Percentiles rank a stretch among this genome's conserved stretches.
These are phyloP conservation scores for Protonemura montana DNA, from an alignment of 2,888 invertebrate species.

Conservation along the genomic window DNA sequence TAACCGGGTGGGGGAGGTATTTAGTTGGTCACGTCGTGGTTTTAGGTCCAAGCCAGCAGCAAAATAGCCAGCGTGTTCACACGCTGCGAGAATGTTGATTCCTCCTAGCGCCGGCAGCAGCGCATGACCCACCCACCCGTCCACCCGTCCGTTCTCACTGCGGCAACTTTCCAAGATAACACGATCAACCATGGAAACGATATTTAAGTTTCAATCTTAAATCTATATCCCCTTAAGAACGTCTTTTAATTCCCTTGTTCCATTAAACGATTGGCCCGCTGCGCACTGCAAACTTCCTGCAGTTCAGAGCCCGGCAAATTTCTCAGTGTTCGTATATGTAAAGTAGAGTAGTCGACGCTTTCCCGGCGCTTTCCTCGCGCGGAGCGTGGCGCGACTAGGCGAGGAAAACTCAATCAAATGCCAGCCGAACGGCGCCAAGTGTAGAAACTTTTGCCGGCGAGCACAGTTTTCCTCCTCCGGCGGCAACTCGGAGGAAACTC, in stretches of 20 bases:
- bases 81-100: background rate
- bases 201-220: conserved; percentile 7
- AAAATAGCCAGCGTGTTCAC: background rate
- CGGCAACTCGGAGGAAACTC: background rate
- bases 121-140: background rate
- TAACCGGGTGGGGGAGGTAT: background rate
- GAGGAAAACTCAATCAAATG: background rate
- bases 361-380: too few species aligned
- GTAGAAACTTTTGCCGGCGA: background rate
- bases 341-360: background rate
- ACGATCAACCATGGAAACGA: background rate
- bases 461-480: background rate
- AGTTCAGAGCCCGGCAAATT: background rate
- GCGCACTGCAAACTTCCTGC: background rate
- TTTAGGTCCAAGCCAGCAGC: background rate
- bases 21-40: conserved; percentile 7
- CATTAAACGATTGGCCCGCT: background rate
- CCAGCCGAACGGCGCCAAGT: background rate
- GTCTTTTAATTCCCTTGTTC: conserved; percentile 2
- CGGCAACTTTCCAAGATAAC: background rate
- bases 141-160: too few species aligned
- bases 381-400: background rate
- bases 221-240: background rate
- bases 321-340: background rate
- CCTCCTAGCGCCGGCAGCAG: background rate